phyloP scores from a whole-genome alignment of 1,140 invertebrate genomes.

The Zophobas atratus region DNA sequence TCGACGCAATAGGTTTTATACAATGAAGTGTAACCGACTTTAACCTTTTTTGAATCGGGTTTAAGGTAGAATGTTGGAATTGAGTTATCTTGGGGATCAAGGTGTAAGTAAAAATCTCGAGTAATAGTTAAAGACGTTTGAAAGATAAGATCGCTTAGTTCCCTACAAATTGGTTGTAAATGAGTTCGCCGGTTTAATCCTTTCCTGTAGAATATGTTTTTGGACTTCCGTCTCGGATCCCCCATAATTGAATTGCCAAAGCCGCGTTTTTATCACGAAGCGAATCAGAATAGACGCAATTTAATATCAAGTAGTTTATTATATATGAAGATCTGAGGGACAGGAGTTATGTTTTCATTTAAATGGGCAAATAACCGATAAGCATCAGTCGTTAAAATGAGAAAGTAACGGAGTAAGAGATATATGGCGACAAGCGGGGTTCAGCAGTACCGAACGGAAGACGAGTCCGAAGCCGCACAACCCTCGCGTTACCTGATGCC shows the following conservation, averaged over 20 bases:
- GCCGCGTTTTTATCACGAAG: conserved; percentile 28
- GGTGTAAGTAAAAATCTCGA: too few relatives aligned
- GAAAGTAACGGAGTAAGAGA: conserved; percentile 56
- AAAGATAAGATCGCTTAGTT: too few relatives aligned
- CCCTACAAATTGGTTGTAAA: too few relatives aligned
- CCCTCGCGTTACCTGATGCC: conserved; percentile 55
- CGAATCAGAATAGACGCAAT: conserved; percentile 50
- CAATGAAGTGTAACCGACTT: too few relatives aligned
- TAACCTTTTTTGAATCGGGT: too few relatives aligned
- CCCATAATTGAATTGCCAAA: conserved; percentile 37
- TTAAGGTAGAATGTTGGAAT: too few relatives aligned
- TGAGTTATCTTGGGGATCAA: too few relatives aligned
- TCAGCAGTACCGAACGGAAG: conserved; percentile 44
- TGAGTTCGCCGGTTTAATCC: too few relatives aligned
- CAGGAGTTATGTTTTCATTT: conserved; percentile 57
- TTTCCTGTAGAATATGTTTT: too few relatives aligned
- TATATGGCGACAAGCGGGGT: conserved; percentile 56
- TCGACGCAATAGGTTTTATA: too few relatives aligned
- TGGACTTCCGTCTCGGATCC: too few relatives aligned
- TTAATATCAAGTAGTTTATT: conserved; percentile 53
- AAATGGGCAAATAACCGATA: conserved; percentile 56
- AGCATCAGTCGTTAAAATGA: conserved; percentile 56
- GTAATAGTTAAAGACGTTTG: too few relatives aligned
- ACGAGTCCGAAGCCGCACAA: conserved; percentile 18
- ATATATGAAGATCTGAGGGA: conserved; percentile 51